Evolutionary conservation across 1,140 invertebrate species (phyloP).

Genomic region (Drosophila subpulchrella): DNA sequence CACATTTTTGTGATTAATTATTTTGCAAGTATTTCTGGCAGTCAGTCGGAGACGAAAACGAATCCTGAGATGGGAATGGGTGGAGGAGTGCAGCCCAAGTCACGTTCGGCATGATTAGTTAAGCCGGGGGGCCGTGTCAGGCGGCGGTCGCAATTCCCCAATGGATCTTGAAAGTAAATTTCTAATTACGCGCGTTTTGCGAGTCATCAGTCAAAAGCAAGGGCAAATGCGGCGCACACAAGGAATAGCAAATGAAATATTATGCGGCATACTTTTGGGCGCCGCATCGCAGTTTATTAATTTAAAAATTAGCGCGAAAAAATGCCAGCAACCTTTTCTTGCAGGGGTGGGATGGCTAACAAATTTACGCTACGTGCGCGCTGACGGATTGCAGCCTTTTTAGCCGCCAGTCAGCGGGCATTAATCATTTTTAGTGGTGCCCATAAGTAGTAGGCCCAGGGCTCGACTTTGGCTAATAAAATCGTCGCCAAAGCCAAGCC

Average conservation of each 20-base stretch:
- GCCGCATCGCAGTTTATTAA: constrained; percentile 78
- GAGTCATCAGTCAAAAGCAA: constrained; percentile 79
- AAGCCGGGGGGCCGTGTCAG: constrained; percentile 72
- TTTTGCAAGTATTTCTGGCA: constrained; percentile 72
- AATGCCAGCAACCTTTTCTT: constrained; percentile 37
- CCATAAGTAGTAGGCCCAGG: constrained; percentile 82
- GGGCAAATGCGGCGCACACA: constrained; percentile 42
- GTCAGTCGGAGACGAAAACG: constrained; percentile 38
- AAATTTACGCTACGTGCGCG: constrained; percentile 77
- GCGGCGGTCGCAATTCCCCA: constrained; percentile 78
- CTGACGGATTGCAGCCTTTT: constrained; percentile 81
- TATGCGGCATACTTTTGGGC: constrained; percentile 78
- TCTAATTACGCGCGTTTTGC: constrained; percentile 82
- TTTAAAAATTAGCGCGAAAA: constrained; percentile 80
- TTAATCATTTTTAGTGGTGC: constrained; percentile 82
- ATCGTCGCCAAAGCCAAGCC: constrained; percentile 65
- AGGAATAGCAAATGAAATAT: constrained; percentile 82
- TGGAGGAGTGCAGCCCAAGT: constrained; percentile 58
- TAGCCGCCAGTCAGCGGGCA: constrained; percentile 70
- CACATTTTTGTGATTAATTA: constrained; percentile 83
- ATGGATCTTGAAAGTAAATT: constrained; percentile 83
- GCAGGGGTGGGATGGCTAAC: constrained; percentile 33
- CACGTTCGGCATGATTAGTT: constrained; percentile 82
- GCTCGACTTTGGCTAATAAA: constrained; percentile 78
- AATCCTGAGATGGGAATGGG: constrained; percentile 27